Conservation (phyloP, 2,888 invertebrate species). For the Drosophila rellima region DNA sequence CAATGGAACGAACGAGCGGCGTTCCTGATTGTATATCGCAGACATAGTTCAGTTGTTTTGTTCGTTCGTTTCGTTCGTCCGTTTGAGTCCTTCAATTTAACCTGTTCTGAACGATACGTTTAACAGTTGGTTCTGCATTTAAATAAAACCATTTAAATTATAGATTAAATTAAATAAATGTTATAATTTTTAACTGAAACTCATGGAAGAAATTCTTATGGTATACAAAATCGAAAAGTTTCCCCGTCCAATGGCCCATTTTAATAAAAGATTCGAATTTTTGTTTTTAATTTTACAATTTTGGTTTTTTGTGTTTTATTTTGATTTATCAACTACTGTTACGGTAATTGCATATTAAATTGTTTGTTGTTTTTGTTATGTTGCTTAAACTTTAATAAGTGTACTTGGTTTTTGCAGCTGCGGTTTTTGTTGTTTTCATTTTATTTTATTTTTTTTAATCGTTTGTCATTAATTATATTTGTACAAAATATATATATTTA, state of each 20-base stretch:
- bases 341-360: constrained; percentile 81
- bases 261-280: constrained; percentile 10
- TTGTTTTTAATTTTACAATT: constrained; percentile 69
- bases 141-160: too few relatives aligned
- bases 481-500: constrained; percentile 78
- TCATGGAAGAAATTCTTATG: too few relatives aligned
- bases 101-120: too few relatives aligned
- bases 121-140: too few relatives aligned
- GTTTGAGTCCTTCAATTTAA: too few relatives aligned
- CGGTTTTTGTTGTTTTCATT: constrained; percentile 37
- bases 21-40: too few relatives aligned
- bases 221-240: too few relatives aligned
- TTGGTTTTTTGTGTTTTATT: constrained; percentile 63
- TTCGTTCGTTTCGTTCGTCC: too few relatives aligned
- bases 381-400: constrained; percentile 79
- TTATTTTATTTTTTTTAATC: constrained; percentile 21
- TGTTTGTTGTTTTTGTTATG: constrained; percentile 66
- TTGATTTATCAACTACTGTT: constrained; percentile 82
- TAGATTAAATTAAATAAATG: too few relatives aligned
- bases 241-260: not conserved
- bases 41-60: too few relatives aligned
- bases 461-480: constrained; percentile 71
- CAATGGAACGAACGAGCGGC: too few relatives aligned
- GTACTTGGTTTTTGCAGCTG: constrained; percentile 78
- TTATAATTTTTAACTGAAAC: too few relatives aligned